A percentile compares a stretch with the other conserved stretches of the same genome.
Evolutionary conservation across 2,113 vertebrate genomes (phyloP).

Genomic region (Ceratotherium simum): DNA sequence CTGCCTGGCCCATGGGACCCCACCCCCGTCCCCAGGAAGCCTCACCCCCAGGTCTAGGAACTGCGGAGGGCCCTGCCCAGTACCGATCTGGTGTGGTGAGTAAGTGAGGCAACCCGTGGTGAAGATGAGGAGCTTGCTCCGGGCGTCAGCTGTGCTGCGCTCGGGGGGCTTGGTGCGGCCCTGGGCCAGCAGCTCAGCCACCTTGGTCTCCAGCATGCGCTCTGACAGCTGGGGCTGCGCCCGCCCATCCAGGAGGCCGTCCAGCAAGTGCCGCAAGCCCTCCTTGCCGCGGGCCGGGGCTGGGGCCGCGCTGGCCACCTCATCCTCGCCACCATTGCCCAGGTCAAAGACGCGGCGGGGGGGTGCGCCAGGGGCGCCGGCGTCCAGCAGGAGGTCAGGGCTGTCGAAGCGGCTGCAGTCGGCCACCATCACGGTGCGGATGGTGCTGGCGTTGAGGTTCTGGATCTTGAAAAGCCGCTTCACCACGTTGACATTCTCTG

Average conservation of each 20-base stretch:
- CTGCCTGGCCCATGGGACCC: neutral
- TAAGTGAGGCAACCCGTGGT: conserved; percentile 98
- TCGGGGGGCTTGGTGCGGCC: conserved; percentile 90
- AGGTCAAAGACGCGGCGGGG: conserved; percentile 89
- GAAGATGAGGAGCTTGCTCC: conserved; percentile 96
- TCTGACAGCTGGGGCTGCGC: conserved; percentile 83
- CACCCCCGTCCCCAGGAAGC: neutral
- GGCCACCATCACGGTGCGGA: conserved; percentile 98
- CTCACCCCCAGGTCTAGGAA: neutral
- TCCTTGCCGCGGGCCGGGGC: neutral
- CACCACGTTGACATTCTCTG: conserved; percentile 97
- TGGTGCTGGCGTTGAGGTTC: conserved; percentile 97
- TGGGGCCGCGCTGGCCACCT: neutral
- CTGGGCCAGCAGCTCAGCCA: conserved; percentile 92
- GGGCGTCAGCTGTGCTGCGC: conserved; percentile 79
- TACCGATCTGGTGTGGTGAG: conserved; percentile 98
- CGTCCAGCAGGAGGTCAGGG: conserved; percentile 93
- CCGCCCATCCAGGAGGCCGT: conserved; percentile 82
- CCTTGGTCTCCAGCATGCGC: conserved; percentile 90
- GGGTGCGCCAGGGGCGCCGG: conserved; percentile 83
- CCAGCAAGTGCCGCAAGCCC: conserved; percentile 85
- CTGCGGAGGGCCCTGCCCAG: neutral
- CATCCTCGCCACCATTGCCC: conserved; percentile 49
- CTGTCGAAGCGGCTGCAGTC: conserved; percentile 94
- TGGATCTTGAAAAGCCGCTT: conserved; percentile 99